A percentile compares a stretch with the other conserved stretches of the same genome.
phyloP scores from a whole-genome alignment of 2,113 vertebrate genomes.

The Burhinus oedicnemus region DNA sequence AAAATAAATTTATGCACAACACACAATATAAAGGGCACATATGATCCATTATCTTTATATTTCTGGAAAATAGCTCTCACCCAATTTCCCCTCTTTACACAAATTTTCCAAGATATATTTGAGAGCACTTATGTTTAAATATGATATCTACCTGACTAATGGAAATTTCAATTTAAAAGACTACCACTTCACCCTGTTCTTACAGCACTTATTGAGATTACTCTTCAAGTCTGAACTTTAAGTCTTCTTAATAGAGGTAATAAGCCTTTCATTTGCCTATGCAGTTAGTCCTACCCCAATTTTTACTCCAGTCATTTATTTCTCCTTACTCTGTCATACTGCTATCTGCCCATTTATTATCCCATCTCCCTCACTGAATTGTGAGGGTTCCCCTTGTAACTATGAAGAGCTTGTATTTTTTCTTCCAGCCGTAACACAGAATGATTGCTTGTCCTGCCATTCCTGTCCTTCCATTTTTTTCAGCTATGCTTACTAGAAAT shows the following conservation, averaged over 20 bases:
- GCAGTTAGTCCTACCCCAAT: background rate
- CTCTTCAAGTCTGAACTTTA: background rate
- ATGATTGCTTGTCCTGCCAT: background rate
- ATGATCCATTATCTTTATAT: background rate
- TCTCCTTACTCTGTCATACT: background rate
- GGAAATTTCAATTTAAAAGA: background rate
- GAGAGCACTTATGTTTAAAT: background rate
- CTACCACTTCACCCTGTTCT: background rate
- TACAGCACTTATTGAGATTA: background rate
- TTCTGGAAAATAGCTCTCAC: background rate
- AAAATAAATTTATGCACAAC: background rate
- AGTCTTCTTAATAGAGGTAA: background rate
- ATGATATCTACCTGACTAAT: background rate
- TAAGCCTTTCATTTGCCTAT: background rate
- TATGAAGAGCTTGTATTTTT: background rate
- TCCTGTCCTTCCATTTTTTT: background rate
- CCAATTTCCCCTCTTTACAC: background rate
- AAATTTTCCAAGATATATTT: background rate
- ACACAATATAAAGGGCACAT: background rate
- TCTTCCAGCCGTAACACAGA: background rate
- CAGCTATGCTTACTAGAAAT: background rate
- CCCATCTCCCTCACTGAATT: background rate
- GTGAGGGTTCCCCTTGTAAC: background rate
- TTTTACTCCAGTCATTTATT: background rate
- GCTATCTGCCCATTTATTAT: background rate